Evolutionary conservation across 1,140 invertebrate genomes (phyloP).

Genomic region (Pomacea maculata): DNA sequence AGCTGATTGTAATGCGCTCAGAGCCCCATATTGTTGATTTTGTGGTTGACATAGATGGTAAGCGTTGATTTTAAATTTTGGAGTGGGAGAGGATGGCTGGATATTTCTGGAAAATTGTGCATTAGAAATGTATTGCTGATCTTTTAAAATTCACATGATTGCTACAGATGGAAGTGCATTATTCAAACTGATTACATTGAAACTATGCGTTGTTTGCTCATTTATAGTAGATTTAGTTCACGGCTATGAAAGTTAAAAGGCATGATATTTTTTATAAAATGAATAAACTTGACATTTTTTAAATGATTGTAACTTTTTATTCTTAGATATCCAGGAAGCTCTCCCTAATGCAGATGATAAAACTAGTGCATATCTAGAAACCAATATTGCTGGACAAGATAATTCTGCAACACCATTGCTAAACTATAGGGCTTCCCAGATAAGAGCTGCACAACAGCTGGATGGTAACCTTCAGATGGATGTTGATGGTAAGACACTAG

Average conservation of each 20-base stretch:
- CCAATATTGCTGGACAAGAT: slow-evolving; percentile 50
- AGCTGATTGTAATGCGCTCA: slow-evolving; percentile 57
- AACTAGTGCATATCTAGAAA: slow-evolving; percentile 53
- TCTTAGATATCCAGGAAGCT: slow-evolving; percentile 1
- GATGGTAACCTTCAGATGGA: slow-evolving; percentile 36
- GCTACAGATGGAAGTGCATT: no score
- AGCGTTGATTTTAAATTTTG: neutral
- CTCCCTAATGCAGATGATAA: slow-evolving; percentile 38
- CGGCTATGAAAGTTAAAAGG: no score
- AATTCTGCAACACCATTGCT: slow-evolving; percentile 55
- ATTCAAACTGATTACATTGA: no score
- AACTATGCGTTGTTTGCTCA: no score
- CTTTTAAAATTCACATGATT: neutral
- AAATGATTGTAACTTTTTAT: neutral
- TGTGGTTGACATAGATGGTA: slow-evolving; percentile 14
- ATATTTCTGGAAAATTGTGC: neutral
- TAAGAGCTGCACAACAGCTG: slow-evolving; percentile 36
- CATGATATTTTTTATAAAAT: no score
- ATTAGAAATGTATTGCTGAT: neutral
- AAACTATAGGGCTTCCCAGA: slow-evolving; percentile 45
- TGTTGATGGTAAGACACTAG: slow-evolving; percentile 14
- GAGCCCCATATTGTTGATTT: slow-evolving; percentile 49
- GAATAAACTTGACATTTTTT: no score
- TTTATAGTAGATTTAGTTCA: no score
- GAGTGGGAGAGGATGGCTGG: no score